Base-by-base conservation (phyloP, 2,888 invertebrate species). In the Hedya salicella region DNA sequence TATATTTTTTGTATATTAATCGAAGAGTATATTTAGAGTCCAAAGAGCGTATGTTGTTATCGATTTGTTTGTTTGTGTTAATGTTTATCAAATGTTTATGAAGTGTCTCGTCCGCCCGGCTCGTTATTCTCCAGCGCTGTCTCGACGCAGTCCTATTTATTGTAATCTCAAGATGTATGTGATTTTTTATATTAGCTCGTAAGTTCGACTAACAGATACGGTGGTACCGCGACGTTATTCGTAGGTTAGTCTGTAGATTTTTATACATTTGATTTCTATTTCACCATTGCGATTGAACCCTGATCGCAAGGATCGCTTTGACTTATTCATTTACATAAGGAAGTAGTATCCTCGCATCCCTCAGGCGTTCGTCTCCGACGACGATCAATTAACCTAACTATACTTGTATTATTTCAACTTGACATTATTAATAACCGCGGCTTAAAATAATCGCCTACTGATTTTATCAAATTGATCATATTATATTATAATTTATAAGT, bases 91-190 rank as follows among this genome's bases (percentile, higher is more conserved):
- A 72, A 80, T 77, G 80, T 81, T 80, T 80, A 79, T 79, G 54
- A 21, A 70, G 79, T 11, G 36, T 36, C 36, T 75, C 82, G 83
- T 85, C 87, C 86, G 87, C 85, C 87, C 88, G 78, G 76, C 84
- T 83, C 86, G 88, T 76, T 46, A 17, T 44, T 82, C 88, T 88
- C 89, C 87, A 79, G 86, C 88, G 89, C 85, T 79, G 87, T 87
- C 90, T 88, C 88, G 82, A 72, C 68, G 54, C 79, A 82, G 82
- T 83, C 85, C 87, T 88, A 88, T 86, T 85, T 88, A 88, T 87
- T 85, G 74, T 88, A 86, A 89, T 90, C 86, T 89, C 89, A 87
- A 90, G 84, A 86, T 89, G 83, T 86, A 87, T 87, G 91, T 91
- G 91, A 90, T 91, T 89, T 87, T 84, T 82, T 85, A 84, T 82